phyloP scores from a whole-genome alignment of 2,888 invertebrate genomes.

The Abrostola triplasia region DNA sequence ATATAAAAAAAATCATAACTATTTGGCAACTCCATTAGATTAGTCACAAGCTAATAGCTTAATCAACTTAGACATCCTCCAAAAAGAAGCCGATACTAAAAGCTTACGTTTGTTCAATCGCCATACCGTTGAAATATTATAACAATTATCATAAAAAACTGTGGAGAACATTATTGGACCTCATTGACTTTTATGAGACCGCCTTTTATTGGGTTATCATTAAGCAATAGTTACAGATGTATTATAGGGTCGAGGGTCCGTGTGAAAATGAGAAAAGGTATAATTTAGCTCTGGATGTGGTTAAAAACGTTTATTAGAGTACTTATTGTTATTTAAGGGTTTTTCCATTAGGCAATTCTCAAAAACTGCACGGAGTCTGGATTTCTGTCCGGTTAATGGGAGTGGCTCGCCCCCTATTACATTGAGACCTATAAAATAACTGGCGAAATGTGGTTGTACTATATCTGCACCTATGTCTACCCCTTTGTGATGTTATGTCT shows the following conservation, averaged over 20 bases:
- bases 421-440: too few species aligned
- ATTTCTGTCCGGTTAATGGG: too few species aligned
- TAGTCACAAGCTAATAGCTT: too few species aligned
- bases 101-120: neutral
- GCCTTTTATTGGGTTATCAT: constrained; percentile 14
- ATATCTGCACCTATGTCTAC: too few species aligned
- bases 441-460: too few species aligned
- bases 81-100: constrained; percentile 1
- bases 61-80: neutral
- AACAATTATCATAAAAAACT: constrained; percentile 11
- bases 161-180: neutral
- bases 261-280: constrained; percentile 4
- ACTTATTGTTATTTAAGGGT: too few species aligned
- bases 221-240: constrained; percentile 11
- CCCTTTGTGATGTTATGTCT: too few species aligned
- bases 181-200: constrained; percentile 16
- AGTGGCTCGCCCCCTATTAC: too few species aligned
- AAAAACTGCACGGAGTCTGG: too few species aligned
- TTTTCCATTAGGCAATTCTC: too few species aligned
- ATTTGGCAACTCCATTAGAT: too few species aligned
- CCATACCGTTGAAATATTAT: constrained; percentile 9
- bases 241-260: neutral
- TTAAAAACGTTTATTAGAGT: neutral
- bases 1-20: too few species aligned
- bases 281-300: neutral